Conservation (phyloP, 2,113 vertebrate genomes). For the Cettia cetti region DNA sequence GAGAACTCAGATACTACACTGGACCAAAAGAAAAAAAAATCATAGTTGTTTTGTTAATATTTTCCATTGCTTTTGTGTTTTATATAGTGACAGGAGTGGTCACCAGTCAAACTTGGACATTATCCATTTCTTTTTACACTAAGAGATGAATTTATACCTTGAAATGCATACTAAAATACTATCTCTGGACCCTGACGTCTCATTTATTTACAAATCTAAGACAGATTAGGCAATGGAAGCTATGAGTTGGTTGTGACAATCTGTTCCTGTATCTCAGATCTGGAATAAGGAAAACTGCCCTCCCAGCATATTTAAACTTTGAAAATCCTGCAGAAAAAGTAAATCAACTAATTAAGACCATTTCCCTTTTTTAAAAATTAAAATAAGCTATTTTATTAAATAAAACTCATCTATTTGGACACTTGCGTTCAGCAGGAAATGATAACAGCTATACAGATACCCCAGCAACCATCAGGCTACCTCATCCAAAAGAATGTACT, state of each 20-base stretch:
- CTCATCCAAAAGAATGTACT: neutral
- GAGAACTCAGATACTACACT: neutral
- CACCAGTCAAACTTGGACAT: neutral
- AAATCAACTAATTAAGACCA: neutral
- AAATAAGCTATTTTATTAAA: neutral
- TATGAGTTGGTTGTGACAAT: neutral
- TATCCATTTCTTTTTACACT: neutral
- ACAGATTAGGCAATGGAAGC: neutral
- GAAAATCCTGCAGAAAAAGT: neutral
- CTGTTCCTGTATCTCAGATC: neutral
- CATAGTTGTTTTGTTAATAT: neutral
- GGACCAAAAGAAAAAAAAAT: neutral
- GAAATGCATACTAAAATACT: neutral
- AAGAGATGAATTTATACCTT: neutral
- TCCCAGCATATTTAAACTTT: neutral
- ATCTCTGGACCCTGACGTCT: neutral
- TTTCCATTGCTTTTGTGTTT: neutral
- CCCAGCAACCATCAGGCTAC: neutral
- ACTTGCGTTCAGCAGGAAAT: neutral
- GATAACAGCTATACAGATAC: neutral
- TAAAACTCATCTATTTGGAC: neutral
- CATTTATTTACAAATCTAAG: neutral
- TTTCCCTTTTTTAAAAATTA: neutral
- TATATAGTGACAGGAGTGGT: neutral
- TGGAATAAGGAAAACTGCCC: neutral